A percentile compares a stretch with the other conserved stretches of the same genome.
Conservation (phyloP, 2,113 vertebrate genomes). For the Petaurus breviceps region DNA sequence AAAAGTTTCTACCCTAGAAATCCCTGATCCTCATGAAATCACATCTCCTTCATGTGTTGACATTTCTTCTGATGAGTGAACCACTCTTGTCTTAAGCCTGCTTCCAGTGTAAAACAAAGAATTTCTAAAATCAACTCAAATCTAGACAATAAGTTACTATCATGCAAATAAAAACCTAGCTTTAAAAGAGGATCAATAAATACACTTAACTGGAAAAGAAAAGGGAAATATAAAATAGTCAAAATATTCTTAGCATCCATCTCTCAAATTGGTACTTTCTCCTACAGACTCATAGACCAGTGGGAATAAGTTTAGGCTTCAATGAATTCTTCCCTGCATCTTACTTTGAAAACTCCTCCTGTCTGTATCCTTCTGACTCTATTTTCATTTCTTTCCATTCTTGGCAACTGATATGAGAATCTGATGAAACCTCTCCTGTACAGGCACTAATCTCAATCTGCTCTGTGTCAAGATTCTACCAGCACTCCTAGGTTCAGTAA, state of each 20-base stretch:
- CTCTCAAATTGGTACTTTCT: not conserved
- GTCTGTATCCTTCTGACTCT: not conserved
- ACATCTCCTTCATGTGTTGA: not conserved
- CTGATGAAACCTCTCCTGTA: not conserved
- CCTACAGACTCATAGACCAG: not conserved
- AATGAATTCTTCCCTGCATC: not conserved
- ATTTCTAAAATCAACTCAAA: not conserved
- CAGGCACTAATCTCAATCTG: not conserved
- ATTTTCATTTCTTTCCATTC: not conserved
- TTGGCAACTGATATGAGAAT: not conserved
- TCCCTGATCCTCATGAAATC: not conserved
- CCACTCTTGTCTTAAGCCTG: not conserved
- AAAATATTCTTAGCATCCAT: not conserved
- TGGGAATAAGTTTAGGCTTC: not conserved
- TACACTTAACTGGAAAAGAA: not conserved
- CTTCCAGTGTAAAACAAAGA: not conserved
- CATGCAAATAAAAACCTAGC: not conserved
- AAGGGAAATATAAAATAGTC: not conserved
- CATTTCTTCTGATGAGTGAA: not conserved
- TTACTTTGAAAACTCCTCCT: not conserved
- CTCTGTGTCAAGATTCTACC: not conserved
- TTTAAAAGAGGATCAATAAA: not conserved
- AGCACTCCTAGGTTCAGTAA: not conserved
- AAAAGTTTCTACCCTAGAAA: not conserved
- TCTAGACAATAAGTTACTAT: not conserved